Base-by-base conservation (phyloP, 2,113 vertebrate genomes). In the Tiliqua scincoides region DNA sequence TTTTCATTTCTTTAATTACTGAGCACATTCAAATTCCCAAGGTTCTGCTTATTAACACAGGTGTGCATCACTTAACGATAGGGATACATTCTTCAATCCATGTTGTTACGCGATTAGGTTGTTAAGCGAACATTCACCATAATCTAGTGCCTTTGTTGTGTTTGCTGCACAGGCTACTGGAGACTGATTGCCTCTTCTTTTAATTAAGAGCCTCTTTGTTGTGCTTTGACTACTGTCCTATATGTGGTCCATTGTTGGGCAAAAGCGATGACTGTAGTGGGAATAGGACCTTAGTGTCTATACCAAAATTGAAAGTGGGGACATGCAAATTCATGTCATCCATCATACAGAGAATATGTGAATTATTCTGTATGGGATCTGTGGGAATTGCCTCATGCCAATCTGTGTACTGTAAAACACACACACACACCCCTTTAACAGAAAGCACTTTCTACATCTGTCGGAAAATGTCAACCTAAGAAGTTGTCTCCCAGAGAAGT, bases 381-480 rank as follows among this genome's bases (percentile, higher is more conserved):
- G 52, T 35, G 20, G 23, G 76, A 63, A 86, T 72, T 86, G 65
- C 37, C 27, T 68, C 71, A 27, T 87, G 85, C 43, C 70, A 87
- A 81, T 87, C 89, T 87, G 5, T 21, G 88, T 79, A 78, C 76
- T 0, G 0, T 73, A 89, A 90, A 83, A 48, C 4, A 48, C 4
- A 48, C 4, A 48, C 4, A 48, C n/a, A n/a, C 23, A n/a, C 73
- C 67, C 87, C n/a, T n/a, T 70, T n/a, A 85, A 89, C 76, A 87
- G 67, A 93, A 88, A 79, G 32, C 21, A 18, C 73, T 88, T 89
- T 88, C 87, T 27, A 14, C 67, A 86, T 80, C 37, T 85, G n/a
- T 78, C 84, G 85, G 59, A 73, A 88, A 92, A 93, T 84, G 76
- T 83, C 57, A 90, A 80, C 3, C 73, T 77, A 82, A 87, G 81